Evolutionary conservation across 2,797 vertebrate genomes (phyloP).

Genomic region (Jordanella pulchra): DNA sequence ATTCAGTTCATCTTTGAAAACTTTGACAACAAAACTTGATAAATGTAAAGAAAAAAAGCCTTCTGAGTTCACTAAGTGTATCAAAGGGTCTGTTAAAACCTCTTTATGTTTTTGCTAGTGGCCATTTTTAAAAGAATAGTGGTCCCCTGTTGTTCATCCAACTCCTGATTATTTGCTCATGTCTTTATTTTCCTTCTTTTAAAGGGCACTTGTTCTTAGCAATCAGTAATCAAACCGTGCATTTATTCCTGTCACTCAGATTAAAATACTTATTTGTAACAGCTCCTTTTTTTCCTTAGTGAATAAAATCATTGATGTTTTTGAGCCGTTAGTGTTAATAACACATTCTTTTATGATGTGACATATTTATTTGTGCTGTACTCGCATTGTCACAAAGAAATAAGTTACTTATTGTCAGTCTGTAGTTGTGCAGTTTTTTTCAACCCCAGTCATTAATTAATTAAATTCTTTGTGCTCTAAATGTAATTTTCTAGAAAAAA

Average conservation of each 20-base stretch:
- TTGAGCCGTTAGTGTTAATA: too few species aligned
- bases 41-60: not conserved
- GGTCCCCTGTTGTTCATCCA: not conserved
- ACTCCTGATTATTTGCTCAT: not conserved
- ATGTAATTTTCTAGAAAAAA: too few species aligned
- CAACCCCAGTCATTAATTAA: not conserved
- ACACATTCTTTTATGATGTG: not conserved
- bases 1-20: too few species aligned
- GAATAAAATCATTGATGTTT: not conserved
- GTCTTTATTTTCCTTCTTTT: not conserved
- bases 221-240: not conserved
- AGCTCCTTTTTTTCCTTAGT: not conserved
- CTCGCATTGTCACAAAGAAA: not conserved
- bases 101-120: not conserved
- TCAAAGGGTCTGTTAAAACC: not conserved
- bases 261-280: not conserved
- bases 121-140: not conserved
- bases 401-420: not conserved
- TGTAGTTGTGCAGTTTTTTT: not conserved
- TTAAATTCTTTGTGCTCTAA: too few species aligned
- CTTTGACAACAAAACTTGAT: too few species aligned
- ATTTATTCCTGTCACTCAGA: not conserved
- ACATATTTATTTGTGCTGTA: not conserved
- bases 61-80: not conserved
- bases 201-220: not conserved